These are phyloP conservation scores for Thereva nobilitata DNA, from an alignment of 2,888 invertebrate species.

Conservation along the genomic window DNA sequence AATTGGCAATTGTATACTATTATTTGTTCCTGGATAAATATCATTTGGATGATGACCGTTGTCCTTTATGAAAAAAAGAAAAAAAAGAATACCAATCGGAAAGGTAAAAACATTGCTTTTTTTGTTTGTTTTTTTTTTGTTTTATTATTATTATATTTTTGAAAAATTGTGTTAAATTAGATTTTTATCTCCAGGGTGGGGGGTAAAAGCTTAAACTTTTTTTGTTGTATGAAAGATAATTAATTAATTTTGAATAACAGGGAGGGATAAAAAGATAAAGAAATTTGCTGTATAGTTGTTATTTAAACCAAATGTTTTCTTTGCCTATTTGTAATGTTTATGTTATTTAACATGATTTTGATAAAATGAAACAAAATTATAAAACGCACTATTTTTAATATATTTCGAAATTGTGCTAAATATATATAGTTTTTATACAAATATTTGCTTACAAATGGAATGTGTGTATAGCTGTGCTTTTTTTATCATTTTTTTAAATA, in stretches of 20 bases:
- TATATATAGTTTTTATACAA: too few species aligned
- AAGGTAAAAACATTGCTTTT: slow-evolving; percentile 20
- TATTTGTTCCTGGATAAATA: slow-evolving; percentile 58
- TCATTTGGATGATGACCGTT: slow-evolving; percentile 49
- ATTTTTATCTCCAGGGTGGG: neutral
- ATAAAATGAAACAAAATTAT: too few species aligned
- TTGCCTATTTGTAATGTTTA: slow-evolving; percentile 51
- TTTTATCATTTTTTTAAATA: too few species aligned
- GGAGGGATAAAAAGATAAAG: too few species aligned
- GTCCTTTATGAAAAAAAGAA: slow-evolving; percentile 26
- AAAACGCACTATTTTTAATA: too few species aligned
- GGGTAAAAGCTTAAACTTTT: neutral
- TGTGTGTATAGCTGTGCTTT: too few species aligned
- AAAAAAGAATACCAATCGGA: slow-evolving; percentile 33
- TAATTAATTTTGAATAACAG: too few species aligned
- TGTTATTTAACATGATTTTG: neutral
- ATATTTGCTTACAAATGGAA: too few species aligned
- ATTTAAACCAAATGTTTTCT: neutral
- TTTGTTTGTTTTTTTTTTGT: slow-evolving; percentile 4
- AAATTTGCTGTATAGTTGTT: too few species aligned
- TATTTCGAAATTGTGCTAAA: too few species aligned
- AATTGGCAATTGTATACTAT: slow-evolving; percentile 76
- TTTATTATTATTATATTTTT: neutral
- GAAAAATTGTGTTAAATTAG: neutral
- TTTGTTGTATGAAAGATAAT: too few species aligned